phyloP scores from a whole-genome alignment of 2,113 vertebrate species.

The Blennius ocellaris region DNA sequence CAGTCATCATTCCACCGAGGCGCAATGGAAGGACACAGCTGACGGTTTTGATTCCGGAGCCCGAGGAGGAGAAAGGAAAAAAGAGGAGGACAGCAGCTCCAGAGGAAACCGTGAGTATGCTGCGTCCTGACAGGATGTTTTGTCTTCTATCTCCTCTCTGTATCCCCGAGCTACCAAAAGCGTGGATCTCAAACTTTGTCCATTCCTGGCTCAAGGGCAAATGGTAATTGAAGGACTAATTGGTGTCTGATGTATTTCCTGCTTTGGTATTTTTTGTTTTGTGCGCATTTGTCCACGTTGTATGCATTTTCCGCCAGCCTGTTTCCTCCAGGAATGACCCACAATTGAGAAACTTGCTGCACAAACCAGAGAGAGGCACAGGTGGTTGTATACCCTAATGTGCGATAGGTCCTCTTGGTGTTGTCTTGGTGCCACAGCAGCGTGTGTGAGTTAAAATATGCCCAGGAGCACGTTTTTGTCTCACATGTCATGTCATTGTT shows the following conservation, averaged over 20 bases:
- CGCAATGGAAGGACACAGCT: constrained; percentile 81
- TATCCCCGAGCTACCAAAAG: constrained; percentile 19
- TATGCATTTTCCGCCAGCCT: constrained; percentile 6
- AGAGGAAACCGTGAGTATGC: constrained; percentile 76
- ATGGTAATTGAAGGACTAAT: constrained; percentile 57
- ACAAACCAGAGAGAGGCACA: constrained; percentile 32
- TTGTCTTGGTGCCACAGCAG: no score
- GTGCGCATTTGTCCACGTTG: not conserved
- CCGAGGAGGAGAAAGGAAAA: constrained; percentile 64
- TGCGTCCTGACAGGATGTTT: constrained; percentile 26
- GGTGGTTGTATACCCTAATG: constrained; percentile 46
- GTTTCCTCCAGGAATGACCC: not conserved
- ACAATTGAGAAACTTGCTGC: constrained; percentile 31
- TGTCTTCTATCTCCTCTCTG: constrained; percentile 15
- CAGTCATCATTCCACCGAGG: constrained; percentile 58
- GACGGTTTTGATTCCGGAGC: constrained; percentile 75
- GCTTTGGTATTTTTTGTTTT: constrained; percentile 11
- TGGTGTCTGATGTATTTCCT: constrained; percentile 13
- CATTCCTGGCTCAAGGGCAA: constrained; percentile 73
- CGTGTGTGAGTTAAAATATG: no score
- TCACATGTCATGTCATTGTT: no score
- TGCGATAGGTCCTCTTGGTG: no score
- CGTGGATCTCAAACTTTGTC: constrained; percentile 52
- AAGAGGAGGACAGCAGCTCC: constrained; percentile 56
- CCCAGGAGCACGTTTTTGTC: no score